phyloP scores from a whole-genome alignment of 2,113 vertebrate genomes.

The Kobus ellipsiprymnus region DNA sequence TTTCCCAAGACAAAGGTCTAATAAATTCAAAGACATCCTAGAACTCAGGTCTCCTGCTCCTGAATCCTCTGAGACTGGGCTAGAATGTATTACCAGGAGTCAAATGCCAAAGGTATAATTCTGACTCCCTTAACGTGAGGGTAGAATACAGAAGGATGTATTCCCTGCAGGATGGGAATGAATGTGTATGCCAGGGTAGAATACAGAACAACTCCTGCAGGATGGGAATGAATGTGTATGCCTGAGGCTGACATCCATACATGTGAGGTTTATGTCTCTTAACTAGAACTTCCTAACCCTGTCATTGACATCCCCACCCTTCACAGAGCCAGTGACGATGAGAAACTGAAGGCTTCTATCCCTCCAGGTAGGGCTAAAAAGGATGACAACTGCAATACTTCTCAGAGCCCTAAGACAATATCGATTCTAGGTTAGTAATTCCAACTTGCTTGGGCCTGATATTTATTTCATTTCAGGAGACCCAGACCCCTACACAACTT shows the following conservation, averaged over 20 bases:
- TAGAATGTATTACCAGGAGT: background rate
- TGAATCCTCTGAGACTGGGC: background rate
- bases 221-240: background rate
- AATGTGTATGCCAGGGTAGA: background rate
- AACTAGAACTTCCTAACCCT: background rate
- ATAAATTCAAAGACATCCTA: background rate
- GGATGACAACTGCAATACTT: background rate
- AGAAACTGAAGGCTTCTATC: background rate
- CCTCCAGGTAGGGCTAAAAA: background rate
- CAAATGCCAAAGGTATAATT: background rate
- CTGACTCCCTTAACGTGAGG: background rate
- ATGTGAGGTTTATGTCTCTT: background rate
- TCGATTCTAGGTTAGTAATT: background rate
- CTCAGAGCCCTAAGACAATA: background rate
- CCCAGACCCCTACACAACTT: background rate
- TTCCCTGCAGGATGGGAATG: background rate
- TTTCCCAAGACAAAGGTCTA: background rate
- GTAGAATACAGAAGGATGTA: background rate
- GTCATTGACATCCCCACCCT: background rate
- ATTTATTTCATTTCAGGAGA: conserved; percentile 22
- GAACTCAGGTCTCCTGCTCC: background rate
- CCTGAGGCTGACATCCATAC: background rate
- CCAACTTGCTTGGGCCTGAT: background rate
- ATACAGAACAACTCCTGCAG: background rate
- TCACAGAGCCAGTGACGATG: background rate